A percentile compares a stretch with the other conserved stretches of the same genome.
Conservation (phyloP, 2,113 vertebrate species). For the Montifringilla adamsi region DNA sequence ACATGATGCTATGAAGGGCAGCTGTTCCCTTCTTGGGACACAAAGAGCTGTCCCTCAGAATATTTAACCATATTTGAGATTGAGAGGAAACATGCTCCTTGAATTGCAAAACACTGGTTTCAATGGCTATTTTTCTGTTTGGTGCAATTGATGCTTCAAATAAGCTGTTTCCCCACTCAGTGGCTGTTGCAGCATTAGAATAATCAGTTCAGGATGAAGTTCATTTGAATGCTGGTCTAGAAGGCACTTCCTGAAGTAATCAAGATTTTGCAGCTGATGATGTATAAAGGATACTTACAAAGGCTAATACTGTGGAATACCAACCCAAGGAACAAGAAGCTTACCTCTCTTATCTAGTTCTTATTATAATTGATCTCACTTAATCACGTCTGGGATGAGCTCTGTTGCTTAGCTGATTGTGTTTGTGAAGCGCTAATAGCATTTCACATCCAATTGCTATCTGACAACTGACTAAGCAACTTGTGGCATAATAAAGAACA, state of each 20-base stretch:
- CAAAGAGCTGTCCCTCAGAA: not conserved
- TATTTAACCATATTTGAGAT: not conserved
- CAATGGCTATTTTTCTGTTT: not conserved
- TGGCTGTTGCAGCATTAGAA: not conserved
- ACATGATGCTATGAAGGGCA: not conserved
- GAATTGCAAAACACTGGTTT: not conserved
- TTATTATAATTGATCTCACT: conserved; percentile 42
- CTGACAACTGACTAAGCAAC: not conserved
- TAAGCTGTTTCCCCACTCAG: not conserved
- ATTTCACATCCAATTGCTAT: conserved; percentile 8
- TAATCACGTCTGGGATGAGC: conserved; percentile 27
- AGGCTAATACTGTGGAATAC: not conserved
- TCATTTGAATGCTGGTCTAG: conserved; percentile 15
- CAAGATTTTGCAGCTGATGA: not conserved
- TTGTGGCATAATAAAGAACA: not conserved
- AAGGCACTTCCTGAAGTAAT: conserved; percentile 4
- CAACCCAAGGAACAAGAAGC: not conserved
- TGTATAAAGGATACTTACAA: not conserved
- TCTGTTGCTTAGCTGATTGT: conserved; percentile 20
- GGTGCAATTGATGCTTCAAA: not conserved
- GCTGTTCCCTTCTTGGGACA: not conserved
- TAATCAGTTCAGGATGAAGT: conserved; percentile 1
- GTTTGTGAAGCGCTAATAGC: conserved; percentile 21
- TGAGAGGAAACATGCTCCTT: not conserved
- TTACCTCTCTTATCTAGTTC: conserved; percentile 31